Percentiles rank a stretch among this genome's conserved stretches.
Evolutionary conservation across 2,797 vertebrate species (phyloP).

Genomic region (Lindbergichthys nudifrons): DNA sequence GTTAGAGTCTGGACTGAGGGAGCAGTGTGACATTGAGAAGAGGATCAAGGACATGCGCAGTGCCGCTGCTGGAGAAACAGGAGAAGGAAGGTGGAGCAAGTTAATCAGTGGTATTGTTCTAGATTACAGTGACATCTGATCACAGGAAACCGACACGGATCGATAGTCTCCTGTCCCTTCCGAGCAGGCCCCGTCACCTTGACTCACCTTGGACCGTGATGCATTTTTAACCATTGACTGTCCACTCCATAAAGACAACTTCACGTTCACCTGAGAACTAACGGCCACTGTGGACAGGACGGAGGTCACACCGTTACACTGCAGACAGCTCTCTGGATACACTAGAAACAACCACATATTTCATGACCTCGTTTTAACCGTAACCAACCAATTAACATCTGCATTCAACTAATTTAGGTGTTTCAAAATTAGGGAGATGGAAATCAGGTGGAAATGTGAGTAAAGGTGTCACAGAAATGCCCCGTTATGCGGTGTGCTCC

Average conservation of each 20-base stretch:
- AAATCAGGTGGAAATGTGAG: neutral
- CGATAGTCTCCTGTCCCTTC: conserved; percentile 47
- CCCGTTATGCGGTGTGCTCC: too few species aligned
- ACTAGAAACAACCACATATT: neutral
- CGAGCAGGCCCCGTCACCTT: conserved; percentile 86
- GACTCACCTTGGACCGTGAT: conserved; percentile 92
- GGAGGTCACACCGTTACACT: neutral
- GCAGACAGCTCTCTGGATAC: neutral
- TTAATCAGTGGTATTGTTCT: conserved; percentile 76
- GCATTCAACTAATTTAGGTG: too few species aligned
- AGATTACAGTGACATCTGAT: conserved; percentile 69
- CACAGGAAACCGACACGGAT: conserved; percentile 61
- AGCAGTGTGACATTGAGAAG: conserved; percentile 68
- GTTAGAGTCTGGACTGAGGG: neutral
- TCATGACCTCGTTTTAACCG: neutral
- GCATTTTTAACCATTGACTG: conserved; percentile 90
- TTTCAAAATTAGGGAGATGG: neutral
- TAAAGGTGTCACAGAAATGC: neutral
- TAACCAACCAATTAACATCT: neutral
- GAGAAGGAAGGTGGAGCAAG: conserved; percentile 58
- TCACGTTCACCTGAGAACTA: conserved; percentile 6
- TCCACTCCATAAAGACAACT: conserved; percentile 16
- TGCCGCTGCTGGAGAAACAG: conserved; percentile 21
- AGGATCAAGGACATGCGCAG: conserved; percentile 61
- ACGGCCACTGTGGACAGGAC: neutral